Evolutionary conservation across 2,113 vertebrate species (phyloP), one percentile per base, ranked within the genome.

Genomic region (Scomber japonicus): DNA sequence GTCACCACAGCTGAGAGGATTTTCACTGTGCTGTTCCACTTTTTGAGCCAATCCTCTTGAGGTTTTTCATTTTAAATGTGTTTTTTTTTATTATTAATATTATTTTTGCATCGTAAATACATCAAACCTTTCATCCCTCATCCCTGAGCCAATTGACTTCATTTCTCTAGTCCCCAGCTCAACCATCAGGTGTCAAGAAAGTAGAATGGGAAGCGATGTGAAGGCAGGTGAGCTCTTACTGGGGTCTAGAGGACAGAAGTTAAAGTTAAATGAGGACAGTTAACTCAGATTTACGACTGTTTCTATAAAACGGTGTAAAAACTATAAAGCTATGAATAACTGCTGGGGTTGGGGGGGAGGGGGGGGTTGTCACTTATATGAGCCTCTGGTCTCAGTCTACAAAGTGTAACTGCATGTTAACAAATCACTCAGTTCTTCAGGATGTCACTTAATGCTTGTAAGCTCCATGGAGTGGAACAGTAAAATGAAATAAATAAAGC

Each of bases 1-100:
- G 59, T 53, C 45, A 54, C 35, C 16, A n/a, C 2, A 67, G 54
- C 53, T 46, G 67, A 61, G 69, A 78, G 75, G 71, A 79, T 86
- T 86, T 75, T 64, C 49, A 66, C 45, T 2, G 21, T 21, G 54
- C 79, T 80, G 80, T 50, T 82, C 65, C 60, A 82, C 65, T 71
- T 75, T 27, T 66, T 62, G 49, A 40, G 19, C 50, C 71, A 71
- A 75, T 71, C 84, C 80, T 70, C 61, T 61, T 14, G 16, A 57
- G 19, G 19, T 59, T 44, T 71, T 40, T 62, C 31, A 57, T 57
- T 67, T 44, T 45, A 45, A 80, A 77, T n/a, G 24, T 8, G 5
- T 40, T 40, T 40, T 40, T 40, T 40, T 6, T 6, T 40, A 9
- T 40, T 40, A 9, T 40, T 40, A 9, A 9, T 40, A 9, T 40